These are phyloP conservation scores for Chalcis sispes DNA, from an alignment of 2,888 invertebrate genomes.

Conservation along the genomic window DNA sequence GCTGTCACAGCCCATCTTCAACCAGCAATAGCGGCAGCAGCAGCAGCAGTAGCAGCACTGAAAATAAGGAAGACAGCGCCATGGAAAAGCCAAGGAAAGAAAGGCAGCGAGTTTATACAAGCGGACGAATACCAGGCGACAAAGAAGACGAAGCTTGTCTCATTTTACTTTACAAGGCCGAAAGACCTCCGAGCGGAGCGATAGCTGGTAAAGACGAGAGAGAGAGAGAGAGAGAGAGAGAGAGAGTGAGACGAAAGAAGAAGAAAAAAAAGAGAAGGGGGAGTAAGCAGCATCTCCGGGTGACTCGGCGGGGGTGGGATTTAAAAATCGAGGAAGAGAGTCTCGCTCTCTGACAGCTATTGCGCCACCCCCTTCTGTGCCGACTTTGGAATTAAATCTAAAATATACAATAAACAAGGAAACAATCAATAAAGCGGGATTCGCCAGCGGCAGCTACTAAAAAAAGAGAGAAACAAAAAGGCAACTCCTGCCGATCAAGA, in stretches of 20 bases:
- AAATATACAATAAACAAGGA: constrained; percentile 76
- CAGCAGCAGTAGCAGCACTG: not conserved
- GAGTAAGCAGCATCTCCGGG: not conserved
- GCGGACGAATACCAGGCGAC: not conserved
- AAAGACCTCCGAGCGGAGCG: not conserved
- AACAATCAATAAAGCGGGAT: constrained; percentile 73
- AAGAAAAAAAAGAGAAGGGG: not conserved
- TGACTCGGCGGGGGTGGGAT: constrained; percentile 64
- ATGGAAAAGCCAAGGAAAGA: not conserved
- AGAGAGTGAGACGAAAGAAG: not conserved
- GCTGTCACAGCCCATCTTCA: constrained; percentile 1
- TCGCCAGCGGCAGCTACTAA: constrained; percentile 53
- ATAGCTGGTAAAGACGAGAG: not conserved
- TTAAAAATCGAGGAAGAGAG: constrained; percentile 75
- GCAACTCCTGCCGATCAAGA: constrained; percentile 50
- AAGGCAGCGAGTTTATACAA: no score
- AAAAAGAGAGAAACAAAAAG: no score
- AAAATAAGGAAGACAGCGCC: not conserved
- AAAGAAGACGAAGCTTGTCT: constrained; percentile 67
- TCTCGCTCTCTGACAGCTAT: constrained; percentile 74
- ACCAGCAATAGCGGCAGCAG: not conserved
- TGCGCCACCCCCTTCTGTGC: constrained; percentile 64
- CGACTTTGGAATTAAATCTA: constrained; percentile 72
- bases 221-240: not conserved
- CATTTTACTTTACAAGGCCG: constrained; percentile 73